Evolutionary conservation across 2,113 vertebrate genomes (phyloP), one percentile per base, ranked within the genome.

Genomic region (Shinisaurus crocodilurus): DNA sequence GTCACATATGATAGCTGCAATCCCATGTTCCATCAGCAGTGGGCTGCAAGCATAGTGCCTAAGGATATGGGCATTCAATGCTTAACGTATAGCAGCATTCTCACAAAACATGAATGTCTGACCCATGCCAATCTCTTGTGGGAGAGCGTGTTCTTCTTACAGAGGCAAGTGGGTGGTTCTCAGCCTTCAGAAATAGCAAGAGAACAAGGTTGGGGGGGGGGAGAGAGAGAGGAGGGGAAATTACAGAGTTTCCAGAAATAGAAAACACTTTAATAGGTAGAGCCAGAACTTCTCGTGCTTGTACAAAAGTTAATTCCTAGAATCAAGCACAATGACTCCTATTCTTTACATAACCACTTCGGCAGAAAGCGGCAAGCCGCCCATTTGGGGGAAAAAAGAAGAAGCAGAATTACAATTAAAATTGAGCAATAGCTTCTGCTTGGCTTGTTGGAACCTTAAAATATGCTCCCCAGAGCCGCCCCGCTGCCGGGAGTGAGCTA

Each of bases 91-190:
- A 34, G 43, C 63, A 69, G 0, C 87, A 13, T 63, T 75, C 54
- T 37, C 16, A 23, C 40, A 8, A 65, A 60, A n/a, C 54, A 29
- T 34, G 1, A 7, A 80, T 32, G 18, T n/a, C 40, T 81, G 87
- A 69, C 76, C 88, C 88, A 76, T 12, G 23, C 29, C 43, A n/a
- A 13, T n/a, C 12, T 84, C 54, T 92, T 95, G 92, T 93, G 93
- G 89, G 6, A 1, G 72, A 79, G 86, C 88, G 93, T 93, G 76
- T 90, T 96, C 93, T 92, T 94, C 86, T 93, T 91, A 79, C 90
- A 95, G 88, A 93, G 88, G 82, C 89, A 93, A 83, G 94, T 96
- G 94, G 95, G 97, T 92, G 95, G 94, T 92, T 94, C 80, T 92
- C 92, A 94, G 92, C 60, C 92, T 88, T 94, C 95, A 93, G 94